Percentiles rank a stretch among this genome's conserved stretches.
These are phyloP conservation scores for Cheilosia pagana DNA, from an alignment of 2,888 invertebrate genomes.

Conservation along the genomic window DNA sequence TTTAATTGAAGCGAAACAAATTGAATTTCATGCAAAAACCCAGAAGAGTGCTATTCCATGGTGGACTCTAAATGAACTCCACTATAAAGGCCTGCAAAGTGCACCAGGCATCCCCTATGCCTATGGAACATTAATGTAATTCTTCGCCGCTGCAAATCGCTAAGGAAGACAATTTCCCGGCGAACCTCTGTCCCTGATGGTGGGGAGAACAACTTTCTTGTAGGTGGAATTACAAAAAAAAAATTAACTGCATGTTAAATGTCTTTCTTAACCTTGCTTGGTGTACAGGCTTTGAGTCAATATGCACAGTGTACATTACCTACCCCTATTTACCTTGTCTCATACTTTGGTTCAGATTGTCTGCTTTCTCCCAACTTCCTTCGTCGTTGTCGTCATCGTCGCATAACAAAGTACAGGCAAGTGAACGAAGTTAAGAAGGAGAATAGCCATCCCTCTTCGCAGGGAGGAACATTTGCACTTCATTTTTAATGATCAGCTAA, in stretches of 20 bases:
- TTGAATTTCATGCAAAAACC: constrained; percentile 54
- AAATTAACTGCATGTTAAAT: constrained; percentile 57
- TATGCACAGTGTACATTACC: constrained; percentile 42
- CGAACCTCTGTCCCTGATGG: background rate
- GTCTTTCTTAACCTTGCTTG: background rate
- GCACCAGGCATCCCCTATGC: constrained; percentile 11
- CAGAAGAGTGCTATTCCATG: constrained; percentile 20
- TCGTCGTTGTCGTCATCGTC: too few species aligned
- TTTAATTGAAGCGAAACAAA: constrained; percentile 59
- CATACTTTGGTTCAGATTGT: constrained; percentile 12
- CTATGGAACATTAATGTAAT: constrained; percentile 56
- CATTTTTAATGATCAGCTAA: constrained; percentile 72
- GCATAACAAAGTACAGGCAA: constrained; percentile 47
- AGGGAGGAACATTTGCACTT: constrained; percentile 60
- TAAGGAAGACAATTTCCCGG: constrained; percentile 17
- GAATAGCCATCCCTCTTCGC: constrained; percentile 10
- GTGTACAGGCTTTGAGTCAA: constrained; percentile 25
- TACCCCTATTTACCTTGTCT: constrained; percentile 51
- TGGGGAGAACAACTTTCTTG: too few species aligned
- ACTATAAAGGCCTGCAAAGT: constrained; percentile 23
- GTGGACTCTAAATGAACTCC: constrained; percentile 32
- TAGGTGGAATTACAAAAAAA: constrained; percentile 10
- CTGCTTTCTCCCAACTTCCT: background rate
- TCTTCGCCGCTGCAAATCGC: constrained; percentile 42
- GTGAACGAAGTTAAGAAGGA: constrained; percentile 47